A percentile compares a stretch with the other conserved stretches of the same genome.
phyloP scores from a whole-genome alignment of 2,888 invertebrate species.

The Napeogenes inachia region DNA sequence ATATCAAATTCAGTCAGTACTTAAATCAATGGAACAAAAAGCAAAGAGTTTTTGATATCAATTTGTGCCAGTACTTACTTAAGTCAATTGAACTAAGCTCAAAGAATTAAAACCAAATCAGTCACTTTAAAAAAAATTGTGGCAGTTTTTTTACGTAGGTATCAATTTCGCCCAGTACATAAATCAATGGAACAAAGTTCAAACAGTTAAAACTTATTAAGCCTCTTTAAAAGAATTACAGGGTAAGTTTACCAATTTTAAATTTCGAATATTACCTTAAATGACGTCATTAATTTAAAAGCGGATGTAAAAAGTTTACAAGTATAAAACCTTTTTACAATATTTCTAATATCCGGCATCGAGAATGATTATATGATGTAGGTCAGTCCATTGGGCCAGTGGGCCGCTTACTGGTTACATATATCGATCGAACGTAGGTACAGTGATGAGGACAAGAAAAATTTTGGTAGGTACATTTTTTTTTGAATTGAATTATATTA shows the following conservation, averaged over 20 bases:
- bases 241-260: neutral
- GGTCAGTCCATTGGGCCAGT: slow-evolving; percentile 50
- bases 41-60: too few species aligned
- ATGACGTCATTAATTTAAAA: too few species aligned
- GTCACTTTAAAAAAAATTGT: too few species aligned
- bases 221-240: too few species aligned
- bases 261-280: neutral
- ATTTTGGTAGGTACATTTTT: neutral
- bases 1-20: neutral
- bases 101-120: too few species aligned
- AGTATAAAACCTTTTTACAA: slow-evolving; percentile 15
- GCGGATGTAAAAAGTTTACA: neutral
- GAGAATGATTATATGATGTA: slow-evolving; percentile 37
- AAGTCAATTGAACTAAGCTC: too few species aligned
- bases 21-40: neutral
- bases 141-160: too few species aligned
- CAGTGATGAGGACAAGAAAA: slow-evolving; percentile 25
- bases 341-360: slow-evolving; percentile 19
- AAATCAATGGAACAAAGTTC: too few species aligned
- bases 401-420: slow-evolving; percentile 42
- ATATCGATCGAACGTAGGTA: slow-evolving; percentile 33
- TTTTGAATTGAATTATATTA: neutral
- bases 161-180: too few species aligned
- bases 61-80: too few species aligned
- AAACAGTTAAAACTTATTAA: too few species aligned